Percentiles rank a stretch among this genome's conserved stretches.
Conservation (phyloP, 2,797 vertebrate species). For the Peromyscus aztecus region DNA sequence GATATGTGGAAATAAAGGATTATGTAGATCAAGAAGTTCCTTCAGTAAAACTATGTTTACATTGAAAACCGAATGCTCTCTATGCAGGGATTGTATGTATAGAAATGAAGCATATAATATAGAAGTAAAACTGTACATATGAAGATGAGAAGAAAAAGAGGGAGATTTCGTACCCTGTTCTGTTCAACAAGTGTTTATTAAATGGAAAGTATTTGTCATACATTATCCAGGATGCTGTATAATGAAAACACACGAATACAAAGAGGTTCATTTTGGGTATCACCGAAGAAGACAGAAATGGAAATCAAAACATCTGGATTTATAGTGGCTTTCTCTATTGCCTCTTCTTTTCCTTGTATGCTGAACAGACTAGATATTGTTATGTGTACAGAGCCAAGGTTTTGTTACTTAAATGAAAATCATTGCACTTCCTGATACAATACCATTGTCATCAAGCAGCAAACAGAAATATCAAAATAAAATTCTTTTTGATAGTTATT, state of each 20-base stretch:
- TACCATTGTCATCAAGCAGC: conserved; percentile 41
- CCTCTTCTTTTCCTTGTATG: neutral
- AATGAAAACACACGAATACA: neutral
- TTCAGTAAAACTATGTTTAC: neutral
- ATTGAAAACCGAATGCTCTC: neutral
- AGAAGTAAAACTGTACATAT: neutral
- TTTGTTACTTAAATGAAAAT: neutral
- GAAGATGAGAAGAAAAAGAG: neutral
- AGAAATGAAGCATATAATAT: neutral
- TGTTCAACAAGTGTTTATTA: neutral
- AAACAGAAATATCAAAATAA: neutral
- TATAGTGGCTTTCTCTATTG: neutral
- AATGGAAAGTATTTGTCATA: neutral
- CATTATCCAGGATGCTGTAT: neutral
- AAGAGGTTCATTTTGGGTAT: neutral
- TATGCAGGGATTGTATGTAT: neutral
- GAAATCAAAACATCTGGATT: neutral
- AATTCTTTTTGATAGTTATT: conserved; percentile 6
- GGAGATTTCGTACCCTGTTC: neutral
- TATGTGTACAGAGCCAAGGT: neutral
- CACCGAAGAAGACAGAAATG: neutral
- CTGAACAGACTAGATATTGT: neutral
- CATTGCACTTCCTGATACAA: neutral
- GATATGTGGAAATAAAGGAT: neutral
- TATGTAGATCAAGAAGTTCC: neutral